Base-by-base conservation (phyloP, 2,797 vertebrate species). In the Hipposideros larvatus region DNA sequence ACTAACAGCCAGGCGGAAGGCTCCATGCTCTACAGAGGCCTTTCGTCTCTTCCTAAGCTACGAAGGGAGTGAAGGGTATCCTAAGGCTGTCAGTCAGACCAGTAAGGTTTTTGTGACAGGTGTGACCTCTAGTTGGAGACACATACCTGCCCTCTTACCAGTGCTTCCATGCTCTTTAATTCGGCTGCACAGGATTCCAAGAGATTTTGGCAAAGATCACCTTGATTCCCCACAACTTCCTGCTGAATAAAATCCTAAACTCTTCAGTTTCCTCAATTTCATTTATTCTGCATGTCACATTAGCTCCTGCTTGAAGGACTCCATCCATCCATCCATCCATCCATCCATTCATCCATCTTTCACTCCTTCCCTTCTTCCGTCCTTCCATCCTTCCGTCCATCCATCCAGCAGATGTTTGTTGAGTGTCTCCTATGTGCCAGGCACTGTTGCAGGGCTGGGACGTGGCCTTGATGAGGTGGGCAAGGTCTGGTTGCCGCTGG, bases 41-140 rank as follows among this genome's bases (percentile, higher is more conserved):
- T 97, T 96, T 97, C 97, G 97, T 98, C 97, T 96, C 96, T 94
- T 98, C 97, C 98, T 95, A 92, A 85, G 97, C 97, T 95, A 91
- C 94, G 95, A 95, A 93, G 95, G 96, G 91, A 95, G 96, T 96
- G 96, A 96, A 70, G 4, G 87, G 70, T 97, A 90, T 78, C 82
- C 87, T 92, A 46, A 89, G 97, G 94, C 97, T 96, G 94, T 97
- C 96, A 7, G 59, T 97, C 95, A 96, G 63, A 95, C 93, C 97
- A 83, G 95, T 94, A 88, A 0, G 5, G 65, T 2, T 77, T 79
- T 53, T 37, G 68, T 24, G 51, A 79, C 55, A 97, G 97, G 92
- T 96, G 90, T 96, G 95, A 97, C 96, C 96, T 59, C 57, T 7
- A 53, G 94, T 24, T 86, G 92, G 78, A 95, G 91, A 96, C 91